phyloP scores from a whole-genome alignment of 2,888 invertebrate species.

The Nemapogon koenigi region DNA sequence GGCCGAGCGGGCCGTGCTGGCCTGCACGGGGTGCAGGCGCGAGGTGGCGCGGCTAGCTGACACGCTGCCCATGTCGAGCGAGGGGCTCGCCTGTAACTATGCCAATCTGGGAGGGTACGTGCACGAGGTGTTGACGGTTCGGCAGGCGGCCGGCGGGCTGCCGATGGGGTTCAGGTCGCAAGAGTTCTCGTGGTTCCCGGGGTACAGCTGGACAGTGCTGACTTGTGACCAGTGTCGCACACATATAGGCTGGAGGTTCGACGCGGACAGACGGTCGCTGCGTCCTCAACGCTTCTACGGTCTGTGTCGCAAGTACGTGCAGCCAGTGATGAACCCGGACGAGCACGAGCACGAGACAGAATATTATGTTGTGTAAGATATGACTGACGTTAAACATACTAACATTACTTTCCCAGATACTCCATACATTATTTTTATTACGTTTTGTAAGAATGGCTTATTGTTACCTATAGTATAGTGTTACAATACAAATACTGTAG shows the following conservation, averaged over 20 bases:
- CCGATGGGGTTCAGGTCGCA: slow-evolving; percentile 30
- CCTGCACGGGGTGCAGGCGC: neutral
- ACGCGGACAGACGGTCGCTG: slow-evolving; percentile 32
- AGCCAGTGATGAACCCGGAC: too few species aligned
- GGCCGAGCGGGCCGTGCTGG: slow-evolving; percentile 1
- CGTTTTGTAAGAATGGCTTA: too few species aligned
- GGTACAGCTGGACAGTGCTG: slow-evolving; percentile 48
- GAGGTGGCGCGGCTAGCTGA: neutral
- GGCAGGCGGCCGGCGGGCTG: slow-evolving; percentile 23
- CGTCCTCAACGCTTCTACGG: slow-evolving; percentile 48
- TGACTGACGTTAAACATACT: too few species aligned
- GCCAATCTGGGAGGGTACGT: slow-evolving; percentile 38
- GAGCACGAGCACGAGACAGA: too few species aligned
- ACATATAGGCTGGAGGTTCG: slow-evolving; percentile 53
- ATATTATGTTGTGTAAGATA: too few species aligned
- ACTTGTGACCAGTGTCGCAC: slow-evolving; percentile 33
- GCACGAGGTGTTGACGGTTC: slow-evolving; percentile 55
- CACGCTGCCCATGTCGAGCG: slow-evolving; percentile 5
- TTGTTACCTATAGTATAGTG: too few species aligned
- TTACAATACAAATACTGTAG: too few species aligned
- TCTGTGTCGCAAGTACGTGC: slow-evolving; percentile 46
- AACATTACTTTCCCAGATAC: too few species aligned
- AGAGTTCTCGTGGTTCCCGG: slow-evolving; percentile 59
- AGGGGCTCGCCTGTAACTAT: neutral
- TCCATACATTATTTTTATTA: too few species aligned